Percentiles rank a stretch among this genome's conserved stretches.
Conservation (phyloP, 2,113 vertebrate genomes). For the Capreolus pygargus region DNA sequence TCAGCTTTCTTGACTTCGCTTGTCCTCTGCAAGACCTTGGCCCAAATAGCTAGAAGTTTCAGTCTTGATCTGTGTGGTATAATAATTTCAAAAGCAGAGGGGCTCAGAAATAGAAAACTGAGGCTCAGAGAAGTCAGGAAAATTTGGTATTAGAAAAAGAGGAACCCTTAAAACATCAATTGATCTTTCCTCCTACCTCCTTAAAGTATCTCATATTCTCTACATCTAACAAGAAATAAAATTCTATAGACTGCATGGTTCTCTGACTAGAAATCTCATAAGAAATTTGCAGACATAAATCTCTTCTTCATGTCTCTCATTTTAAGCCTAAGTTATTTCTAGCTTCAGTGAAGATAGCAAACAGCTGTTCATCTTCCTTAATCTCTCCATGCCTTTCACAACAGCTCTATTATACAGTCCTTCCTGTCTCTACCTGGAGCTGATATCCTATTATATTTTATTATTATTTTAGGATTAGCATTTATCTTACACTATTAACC, state of each 20-base stretch:
- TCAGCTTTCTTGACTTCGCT: not conserved
- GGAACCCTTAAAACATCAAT: not conserved
- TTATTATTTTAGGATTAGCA: not conserved
- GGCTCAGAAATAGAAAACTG: not conserved
- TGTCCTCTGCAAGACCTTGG: not conserved
- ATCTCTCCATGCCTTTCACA: not conserved
- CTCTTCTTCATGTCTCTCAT: not conserved
- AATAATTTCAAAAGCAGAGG: not conserved
- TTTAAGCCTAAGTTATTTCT: constrained; percentile 36
- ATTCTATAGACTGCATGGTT: not conserved
- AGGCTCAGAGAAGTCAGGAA: not conserved
- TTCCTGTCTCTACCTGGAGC: not conserved
- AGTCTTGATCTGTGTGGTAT: not conserved
- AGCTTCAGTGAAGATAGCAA: constrained; percentile 17
- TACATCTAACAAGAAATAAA: not conserved
- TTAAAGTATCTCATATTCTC: constrained; percentile 19
- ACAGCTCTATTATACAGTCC: not conserved
- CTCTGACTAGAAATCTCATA: not conserved
- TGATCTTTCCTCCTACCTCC: not conserved
- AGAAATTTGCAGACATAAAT: constrained; percentile 30
- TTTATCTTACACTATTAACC: not conserved
- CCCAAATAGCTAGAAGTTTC: not conserved
- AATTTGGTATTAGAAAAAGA: not conserved
- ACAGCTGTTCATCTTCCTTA: constrained; percentile 22
- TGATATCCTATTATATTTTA: not conserved